Evolutionary conservation across 2,888 invertebrate genomes (phyloP), one percentile per base, ranked within the genome.

Genomic region (Coleophora flavipennella): DNA sequence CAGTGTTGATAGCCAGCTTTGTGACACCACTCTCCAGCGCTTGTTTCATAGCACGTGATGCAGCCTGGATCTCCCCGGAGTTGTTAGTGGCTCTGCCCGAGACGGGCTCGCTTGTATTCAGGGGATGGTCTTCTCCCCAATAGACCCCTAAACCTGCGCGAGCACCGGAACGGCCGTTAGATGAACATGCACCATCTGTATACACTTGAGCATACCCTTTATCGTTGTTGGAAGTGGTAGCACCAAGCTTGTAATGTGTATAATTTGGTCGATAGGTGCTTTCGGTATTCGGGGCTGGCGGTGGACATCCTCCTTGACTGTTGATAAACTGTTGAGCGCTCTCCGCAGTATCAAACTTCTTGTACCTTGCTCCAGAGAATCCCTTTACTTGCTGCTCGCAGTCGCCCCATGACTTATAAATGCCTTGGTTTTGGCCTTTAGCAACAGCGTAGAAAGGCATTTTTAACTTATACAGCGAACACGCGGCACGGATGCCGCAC

Each of bases 21-120:
- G 66, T 70, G 2, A 94, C 77, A 13, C 89, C 90, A 84, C 79
- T 86, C 13, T 84, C 68, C 39, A 88, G 76, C 0, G 96, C 96
- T 49, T 89, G 76, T 53, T 85, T 81, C 8, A 96, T 89, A 3
- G 97, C 97, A 61, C 85, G 73, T 41, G 88, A 92, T 0, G 93
- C 91, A 1, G 95, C 99, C 79, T 96, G 92, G 45, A 99, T 97
- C 81, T 99, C 99, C 8, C 97, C 99, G 55, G 92, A 91, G 70
- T 99, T 99, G 67, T 99, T 99, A 0, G 99, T 99, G 6, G 94
- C 91, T 41, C 92, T 85, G 3, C 96, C 96, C 2, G 78, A 65
- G 0, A 96, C 92, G 2, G 93, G 92, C 58, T 90, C 89, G 10
- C 93, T 91, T 4, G 91, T 73, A 77, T 97, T 97, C 85, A 92